Base-by-base conservation (phyloP, 2,888 invertebrate genomes). In the Mycogona germanica region DNA sequence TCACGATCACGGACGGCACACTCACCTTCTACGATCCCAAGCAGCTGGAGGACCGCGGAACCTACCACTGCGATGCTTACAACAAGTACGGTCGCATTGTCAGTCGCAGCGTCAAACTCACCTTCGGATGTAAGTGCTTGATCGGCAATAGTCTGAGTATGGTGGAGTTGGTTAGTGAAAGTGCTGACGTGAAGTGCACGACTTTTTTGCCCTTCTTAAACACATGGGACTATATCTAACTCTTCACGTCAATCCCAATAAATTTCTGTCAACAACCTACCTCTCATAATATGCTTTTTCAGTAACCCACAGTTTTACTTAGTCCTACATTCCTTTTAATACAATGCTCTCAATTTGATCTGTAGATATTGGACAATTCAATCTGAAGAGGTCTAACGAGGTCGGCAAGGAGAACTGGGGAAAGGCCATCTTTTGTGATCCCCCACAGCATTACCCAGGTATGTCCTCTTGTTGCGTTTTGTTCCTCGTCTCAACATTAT, bases 361-460 rank as follows among this genome's bases (percentile, higher is more conserved):
- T 55, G 29, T 52, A 62, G 62, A 73, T 65, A 89, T 93, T 59
- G 78, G 85, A 66, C 89, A 92, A 69, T 93, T 93, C 64, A 91
- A 89, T 70, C 76, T 87, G 59, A 86, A 87, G 66, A 77, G 92
- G 55, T 81, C 89, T 0, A 75, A 79, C 41, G 92, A 92, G 71
- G 76, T 76, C 58, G 91, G 89, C 6, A 84, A 86, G 63, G 84
- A 89, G 68, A 89, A 91, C 70, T 92, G 91, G 91, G 92, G 92
- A 32, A 92, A 91, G 74, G 83, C 87, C 0, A 79, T 92, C 60
- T 85, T 82, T 61, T 93, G 92, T 72, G 91, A 92, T 73, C 87
- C 93, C 14, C 95, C 95, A 0, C 86, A 86, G 60, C 86, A 87
- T 73, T 93, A 84, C 68, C 91, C 93, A 6, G 76, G 76, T 75